Conservation (phyloP, 1,140 invertebrate species). For the Chrysoperla carnea region DNA sequence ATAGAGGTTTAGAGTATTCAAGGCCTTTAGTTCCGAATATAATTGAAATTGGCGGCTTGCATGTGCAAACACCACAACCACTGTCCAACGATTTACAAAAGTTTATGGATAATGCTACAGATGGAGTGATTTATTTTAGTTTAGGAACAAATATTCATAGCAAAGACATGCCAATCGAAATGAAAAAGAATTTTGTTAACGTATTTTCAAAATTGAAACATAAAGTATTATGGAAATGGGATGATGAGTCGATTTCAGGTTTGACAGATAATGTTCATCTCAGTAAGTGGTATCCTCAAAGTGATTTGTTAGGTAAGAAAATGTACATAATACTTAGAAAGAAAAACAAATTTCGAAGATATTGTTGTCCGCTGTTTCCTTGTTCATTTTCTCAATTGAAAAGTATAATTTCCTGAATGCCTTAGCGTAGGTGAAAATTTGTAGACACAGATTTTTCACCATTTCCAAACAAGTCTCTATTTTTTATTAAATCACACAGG, state of each 20-base stretch:
- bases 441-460: too few species aligned
- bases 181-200: conserved; percentile 3
- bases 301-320: conserved; percentile 32
- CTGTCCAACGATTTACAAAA: conserved; percentile 25
- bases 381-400: too few species aligned
- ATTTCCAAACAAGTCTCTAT: too few species aligned
- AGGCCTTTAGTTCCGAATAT: conserved; percentile 10
- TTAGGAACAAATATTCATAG: conserved; percentile 15
- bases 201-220: conserved; percentile 24
- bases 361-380: too few species aligned
- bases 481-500: too few species aligned
- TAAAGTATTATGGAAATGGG: conserved; percentile 39
- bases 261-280: conserved; percentile 25
- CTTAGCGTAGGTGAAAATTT: too few species aligned
- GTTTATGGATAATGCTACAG: conserved; percentile 18
- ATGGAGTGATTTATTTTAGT: conserved; percentile 19
- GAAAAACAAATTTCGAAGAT: too few species aligned
- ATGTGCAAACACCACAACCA: neutral
- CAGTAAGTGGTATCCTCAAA: conserved; percentile 32
- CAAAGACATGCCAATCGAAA: neutral
- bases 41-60: neutral
- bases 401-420: too few species aligned
- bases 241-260: conserved; percentile 19
- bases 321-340: too few species aligned
- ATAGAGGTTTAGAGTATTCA: conserved; percentile 12